Conservation (phyloP, 2,888 invertebrate genomes). For the Hecatera dysodea region DNA sequence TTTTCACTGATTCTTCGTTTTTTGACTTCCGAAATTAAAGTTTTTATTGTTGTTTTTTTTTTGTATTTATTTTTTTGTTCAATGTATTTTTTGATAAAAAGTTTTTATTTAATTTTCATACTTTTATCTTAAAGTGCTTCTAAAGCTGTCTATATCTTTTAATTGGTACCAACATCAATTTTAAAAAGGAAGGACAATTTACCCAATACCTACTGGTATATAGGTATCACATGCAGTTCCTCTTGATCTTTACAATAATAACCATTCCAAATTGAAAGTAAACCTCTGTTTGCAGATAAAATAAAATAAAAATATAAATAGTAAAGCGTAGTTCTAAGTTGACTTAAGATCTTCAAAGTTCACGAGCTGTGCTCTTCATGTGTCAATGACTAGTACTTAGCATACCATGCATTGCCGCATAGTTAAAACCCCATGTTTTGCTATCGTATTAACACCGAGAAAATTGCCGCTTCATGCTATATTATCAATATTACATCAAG, state of each 20-base stretch:
- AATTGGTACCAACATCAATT: not conserved
- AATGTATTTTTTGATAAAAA: too few relatives aligned
- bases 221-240: not conserved
- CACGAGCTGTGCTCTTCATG: conserved; percentile 12
- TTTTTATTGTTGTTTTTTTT: too few relatives aligned
- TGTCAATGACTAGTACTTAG: conserved; percentile 38
- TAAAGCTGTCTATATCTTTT: not conserved
- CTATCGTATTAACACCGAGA: conserved; percentile 23
- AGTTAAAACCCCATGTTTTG: conserved; percentile 13
- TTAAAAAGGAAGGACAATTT: conserved; percentile 8
- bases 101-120: too few relatives aligned
- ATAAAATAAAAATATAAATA: conserved; percentile 13
- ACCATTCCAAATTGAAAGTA: conserved; percentile 33
- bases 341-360: conserved; percentile 41
- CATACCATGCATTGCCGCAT: conserved; percentile 9
- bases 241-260: conserved; percentile 29
- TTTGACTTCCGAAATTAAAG: too few relatives aligned
- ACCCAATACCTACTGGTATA: not conserved
- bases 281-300: conserved; percentile 6
- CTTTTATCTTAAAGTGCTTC: not conserved
- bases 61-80: not conserved
- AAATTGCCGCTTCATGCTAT: conserved; percentile 11
- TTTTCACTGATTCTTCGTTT: too few relatives aligned
- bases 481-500: conserved; percentile 43
- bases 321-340: conserved; percentile 10